Evolutionary conservation across 1,140 invertebrate species (phyloP).

Genomic region (Prorops nasuta): DNA sequence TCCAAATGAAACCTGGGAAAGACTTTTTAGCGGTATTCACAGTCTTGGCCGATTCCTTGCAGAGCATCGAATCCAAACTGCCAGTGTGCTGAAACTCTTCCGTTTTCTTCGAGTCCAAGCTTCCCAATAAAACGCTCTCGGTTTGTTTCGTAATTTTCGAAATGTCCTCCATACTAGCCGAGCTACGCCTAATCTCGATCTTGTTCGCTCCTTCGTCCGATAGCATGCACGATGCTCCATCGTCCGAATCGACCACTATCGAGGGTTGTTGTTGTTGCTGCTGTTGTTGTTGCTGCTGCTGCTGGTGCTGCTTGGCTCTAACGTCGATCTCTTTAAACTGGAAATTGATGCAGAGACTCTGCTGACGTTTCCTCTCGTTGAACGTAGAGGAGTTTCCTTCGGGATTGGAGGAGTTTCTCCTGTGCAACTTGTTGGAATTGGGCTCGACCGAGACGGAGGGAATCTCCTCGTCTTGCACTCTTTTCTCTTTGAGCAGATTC

Average conservation of each 20-base stretch:
- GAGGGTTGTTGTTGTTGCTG: conserved; percentile 29
- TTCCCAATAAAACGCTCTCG: conserved; percentile 34
- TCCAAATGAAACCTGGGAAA: conserved; percentile 41
- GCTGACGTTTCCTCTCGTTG: conserved; percentile 19
- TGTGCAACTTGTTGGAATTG: conserved; percentile 29
- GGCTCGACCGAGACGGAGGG: conserved; percentile 24
- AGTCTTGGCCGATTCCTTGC: conserved; percentile 37
- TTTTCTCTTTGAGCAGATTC: conserved; percentile 46
- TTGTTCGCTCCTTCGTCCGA: conserved; percentile 39
- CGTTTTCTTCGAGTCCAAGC: conserved; percentile 39
- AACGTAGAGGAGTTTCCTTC: conserved; percentile 35
- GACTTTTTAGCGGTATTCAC: conserved; percentile 43
- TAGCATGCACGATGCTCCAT: conserved; percentile 19
- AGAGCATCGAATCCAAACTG: conserved; percentile 51
- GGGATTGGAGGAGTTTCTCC: conserved; percentile 45
- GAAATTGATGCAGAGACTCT: conserved; percentile 15
- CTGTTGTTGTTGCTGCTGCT: too few species aligned
- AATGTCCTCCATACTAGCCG: conserved; percentile 54
- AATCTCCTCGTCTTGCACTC: conserved; percentile 45
- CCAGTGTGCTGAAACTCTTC: conserved; percentile 47
- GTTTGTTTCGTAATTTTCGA: conserved; percentile 51
- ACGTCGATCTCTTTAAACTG: conserved; percentile 46
- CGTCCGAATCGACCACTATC: conserved; percentile 41
- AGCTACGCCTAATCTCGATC: conserved; percentile 50
- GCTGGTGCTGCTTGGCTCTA: conserved; percentile 29